phyloP scores from a whole-genome alignment of 2,888 invertebrate genomes.

The Danaus chrysippus region DNA sequence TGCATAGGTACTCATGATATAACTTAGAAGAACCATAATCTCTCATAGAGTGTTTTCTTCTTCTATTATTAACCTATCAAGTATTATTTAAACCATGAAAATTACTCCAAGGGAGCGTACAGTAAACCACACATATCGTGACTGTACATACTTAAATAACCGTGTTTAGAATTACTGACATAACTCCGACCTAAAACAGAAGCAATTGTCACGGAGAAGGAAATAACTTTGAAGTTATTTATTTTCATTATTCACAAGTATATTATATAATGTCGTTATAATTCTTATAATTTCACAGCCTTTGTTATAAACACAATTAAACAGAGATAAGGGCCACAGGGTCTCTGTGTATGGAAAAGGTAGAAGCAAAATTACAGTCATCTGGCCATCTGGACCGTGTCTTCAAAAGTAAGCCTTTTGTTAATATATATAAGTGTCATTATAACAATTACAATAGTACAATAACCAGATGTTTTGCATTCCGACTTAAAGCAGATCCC shows the following conservation, averaged over 20 bases:
- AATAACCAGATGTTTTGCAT: conserved; percentile 20
- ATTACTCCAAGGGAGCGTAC: background rate
- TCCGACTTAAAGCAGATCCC: conserved; percentile 4
- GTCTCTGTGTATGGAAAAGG: no score
- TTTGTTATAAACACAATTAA: no score
- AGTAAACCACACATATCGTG: background rate
- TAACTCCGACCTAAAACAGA: background rate
- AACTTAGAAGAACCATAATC: no score
- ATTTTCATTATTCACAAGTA: background rate
- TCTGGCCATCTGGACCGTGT: conserved; percentile 22
- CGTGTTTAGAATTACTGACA: background rate
- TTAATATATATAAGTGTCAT: conserved; percentile 21
- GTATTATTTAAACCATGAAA: no score
- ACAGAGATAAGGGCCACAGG: no score
- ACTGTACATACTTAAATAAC: background rate
- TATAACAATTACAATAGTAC: conserved; percentile 21
- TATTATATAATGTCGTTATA: background rate
- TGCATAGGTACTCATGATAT: no score
- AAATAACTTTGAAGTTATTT: background rate
- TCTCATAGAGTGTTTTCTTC: no score
- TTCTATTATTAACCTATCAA: no score
- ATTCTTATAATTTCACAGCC: no score
- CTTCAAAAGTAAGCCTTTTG: conserved; percentile 24
- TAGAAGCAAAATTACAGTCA: no score
- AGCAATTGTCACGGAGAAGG: background rate